These are phyloP conservation scores for Anguilla marmorata DNA, from an alignment of 2,797 vertebrate genomes.

Conservation along the genomic window DNA sequence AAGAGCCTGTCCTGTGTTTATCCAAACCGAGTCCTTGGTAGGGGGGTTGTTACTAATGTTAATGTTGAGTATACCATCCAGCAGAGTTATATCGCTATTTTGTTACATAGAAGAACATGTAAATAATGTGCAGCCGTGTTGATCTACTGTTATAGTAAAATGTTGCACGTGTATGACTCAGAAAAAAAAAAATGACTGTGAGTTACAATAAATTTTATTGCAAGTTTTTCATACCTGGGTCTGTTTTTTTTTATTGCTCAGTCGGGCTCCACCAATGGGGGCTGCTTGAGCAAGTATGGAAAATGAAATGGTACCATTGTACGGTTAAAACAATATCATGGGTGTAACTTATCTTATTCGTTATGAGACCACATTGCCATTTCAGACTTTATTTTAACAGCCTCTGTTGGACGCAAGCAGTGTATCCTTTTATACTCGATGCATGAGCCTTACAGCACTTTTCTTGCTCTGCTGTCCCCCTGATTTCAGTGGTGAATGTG, in stretches of 20 bases:
- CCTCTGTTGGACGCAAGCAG: neutral
- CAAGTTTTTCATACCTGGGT: constrained; percentile 66
- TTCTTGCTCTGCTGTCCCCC: neutral
- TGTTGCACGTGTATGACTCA: constrained; percentile 73
- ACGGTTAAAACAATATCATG: neutral
- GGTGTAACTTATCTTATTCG: neutral
- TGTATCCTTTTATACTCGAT: neutral
- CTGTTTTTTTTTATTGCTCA: constrained; percentile 19
- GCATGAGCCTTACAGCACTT: neutral
- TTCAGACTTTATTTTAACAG: neutral
- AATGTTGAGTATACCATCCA: constrained; percentile 68
- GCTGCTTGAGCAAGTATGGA: neutral
- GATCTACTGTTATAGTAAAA: constrained; percentile 72
- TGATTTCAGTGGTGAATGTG: neutral
- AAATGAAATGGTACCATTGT: neutral
- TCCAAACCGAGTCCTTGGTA: constrained; percentile 48
- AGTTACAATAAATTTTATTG: constrained; percentile 77
- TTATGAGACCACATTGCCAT: neutral
- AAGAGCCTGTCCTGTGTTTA: constrained; percentile 56
- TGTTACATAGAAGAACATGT: constrained; percentile 80
- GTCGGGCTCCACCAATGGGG: neutral
- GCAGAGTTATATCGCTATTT: constrained; percentile 76
- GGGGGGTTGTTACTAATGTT: constrained; percentile 51
- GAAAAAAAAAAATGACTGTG: constrained; percentile 71
- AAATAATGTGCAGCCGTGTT: constrained; percentile 75